Percentiles rank a stretch among this genome's conserved stretches.
phyloP scores from a whole-genome alignment of 2,888 invertebrate genomes.

The Tachystola acroxantha region DNA sequence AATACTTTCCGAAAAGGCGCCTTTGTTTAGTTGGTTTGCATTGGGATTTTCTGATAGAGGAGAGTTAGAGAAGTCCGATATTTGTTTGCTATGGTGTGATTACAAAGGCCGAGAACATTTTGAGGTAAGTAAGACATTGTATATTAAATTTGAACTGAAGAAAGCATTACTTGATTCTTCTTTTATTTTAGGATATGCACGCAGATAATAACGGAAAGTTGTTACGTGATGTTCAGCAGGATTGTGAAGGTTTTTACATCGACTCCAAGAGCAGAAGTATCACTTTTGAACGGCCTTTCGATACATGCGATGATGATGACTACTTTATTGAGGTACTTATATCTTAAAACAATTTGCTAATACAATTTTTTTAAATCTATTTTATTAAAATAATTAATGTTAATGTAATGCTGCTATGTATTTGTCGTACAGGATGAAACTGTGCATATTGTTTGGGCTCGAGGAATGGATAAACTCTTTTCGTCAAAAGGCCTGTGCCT shows the following conservation, averaged over 20 bases:
- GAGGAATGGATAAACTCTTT: constrained; percentile 85
- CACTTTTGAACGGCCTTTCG: constrained; percentile 87
- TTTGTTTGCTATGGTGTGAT: constrained; percentile 89
- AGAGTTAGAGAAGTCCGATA: constrained; percentile 84
- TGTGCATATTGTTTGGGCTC: constrained; percentile 91
- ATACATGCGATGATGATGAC: constrained; percentile 92
- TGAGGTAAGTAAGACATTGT: constrained; percentile 46
- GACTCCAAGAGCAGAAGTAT: constrained; percentile 81
- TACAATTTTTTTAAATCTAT: neutral
- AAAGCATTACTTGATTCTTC: too few species aligned
- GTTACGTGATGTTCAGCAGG: constrained; percentile 83
- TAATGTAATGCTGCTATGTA: too few species aligned
- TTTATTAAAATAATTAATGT: neutral
- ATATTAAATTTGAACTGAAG: too few species aligned
- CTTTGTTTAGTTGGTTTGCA: constrained; percentile 84
- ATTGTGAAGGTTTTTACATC: constrained; percentile 81
- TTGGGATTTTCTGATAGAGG: constrained; percentile 93
- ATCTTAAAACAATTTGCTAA: neutral
- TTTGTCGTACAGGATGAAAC: constrained; percentile 92
- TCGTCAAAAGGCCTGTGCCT: constrained; percentile 82
- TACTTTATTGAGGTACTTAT: constrained; percentile 84
- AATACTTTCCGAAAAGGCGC: constrained; percentile 60
- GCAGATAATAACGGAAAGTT: constrained; percentile 82
- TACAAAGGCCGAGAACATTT: constrained; percentile 78
- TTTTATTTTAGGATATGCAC: constrained; percentile 83